Evolutionary conservation across 2,888 invertebrate species (phyloP).

Genomic region (Ceriagrion tenellum): DNA sequence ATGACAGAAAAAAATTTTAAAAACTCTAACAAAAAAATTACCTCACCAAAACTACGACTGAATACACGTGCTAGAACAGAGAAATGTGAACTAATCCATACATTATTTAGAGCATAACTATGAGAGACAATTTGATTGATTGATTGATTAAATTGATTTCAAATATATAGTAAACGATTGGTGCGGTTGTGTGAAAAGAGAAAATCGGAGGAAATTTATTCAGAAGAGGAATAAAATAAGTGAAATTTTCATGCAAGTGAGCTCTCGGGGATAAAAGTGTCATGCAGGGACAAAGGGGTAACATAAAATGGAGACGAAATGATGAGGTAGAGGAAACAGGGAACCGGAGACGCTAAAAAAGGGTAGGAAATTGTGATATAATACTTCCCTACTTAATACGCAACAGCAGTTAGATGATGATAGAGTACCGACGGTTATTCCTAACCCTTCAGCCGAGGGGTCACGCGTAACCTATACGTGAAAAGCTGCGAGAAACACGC

Average conservation of each 20-base stretch:
- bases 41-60: too few species aligned
- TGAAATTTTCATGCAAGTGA: background rate
- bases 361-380: slow-evolving; percentile 7
- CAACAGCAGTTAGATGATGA: slow-evolving; percentile 20
- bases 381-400: slow-evolving; percentile 22
- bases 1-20: too few species aligned
- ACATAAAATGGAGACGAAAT: background rate
- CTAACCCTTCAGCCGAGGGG: background rate
- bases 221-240: background rate
- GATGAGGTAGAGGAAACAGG: background rate
- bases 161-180: too few species aligned
- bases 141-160: too few species aligned
- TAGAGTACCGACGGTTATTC: background rate
- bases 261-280: background rate
- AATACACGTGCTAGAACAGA: too few species aligned
- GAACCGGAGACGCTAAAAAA: background rate
- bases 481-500: background rate
- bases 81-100: too few species aligned
- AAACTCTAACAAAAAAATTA: too few species aligned
- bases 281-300: background rate
- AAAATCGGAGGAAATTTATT: background rate
- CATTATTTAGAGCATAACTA: too few species aligned
- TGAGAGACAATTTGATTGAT: too few species aligned
- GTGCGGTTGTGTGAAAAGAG: too few species aligned
- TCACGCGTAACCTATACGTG: background rate